Conservation (phyloP, 1,140 invertebrate species). For the Scaptomyza pallida region DNA sequence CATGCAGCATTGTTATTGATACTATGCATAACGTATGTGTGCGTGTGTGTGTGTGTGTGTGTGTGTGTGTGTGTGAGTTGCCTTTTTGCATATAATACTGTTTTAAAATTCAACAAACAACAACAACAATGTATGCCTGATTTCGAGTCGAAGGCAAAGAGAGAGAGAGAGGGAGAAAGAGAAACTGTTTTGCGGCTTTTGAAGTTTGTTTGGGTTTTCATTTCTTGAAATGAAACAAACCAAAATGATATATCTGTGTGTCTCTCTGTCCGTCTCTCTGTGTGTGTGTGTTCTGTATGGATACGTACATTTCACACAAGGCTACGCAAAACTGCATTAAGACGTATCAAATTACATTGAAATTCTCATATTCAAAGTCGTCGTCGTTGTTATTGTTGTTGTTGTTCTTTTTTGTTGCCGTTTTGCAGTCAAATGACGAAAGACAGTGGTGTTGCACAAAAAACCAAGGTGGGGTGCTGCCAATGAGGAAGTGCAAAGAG, state of each 20-base stretch:
- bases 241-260: constrained; percentile 21
- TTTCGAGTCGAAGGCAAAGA: constrained; percentile 26
- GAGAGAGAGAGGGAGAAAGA: too few species aligned
- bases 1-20: constrained; percentile 58
- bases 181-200: constrained; percentile 57
- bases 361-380: constrained; percentile 68
- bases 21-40: constrained; percentile 21
- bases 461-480: neutral
- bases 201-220: constrained; percentile 24
- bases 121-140: constrained; percentile 30
- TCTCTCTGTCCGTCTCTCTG: constrained; percentile 1
- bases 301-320: constrained; percentile 72
- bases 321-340: constrained; percentile 59
- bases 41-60: constrained; percentile 12
- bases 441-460: constrained; percentile 15
- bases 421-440: constrained; percentile 24
- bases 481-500: too few species aligned
- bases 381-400: constrained; percentile 9
- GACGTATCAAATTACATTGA: constrained; percentile 68
- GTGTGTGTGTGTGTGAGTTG: constrained; percentile 12
- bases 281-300: constrained; percentile 17
- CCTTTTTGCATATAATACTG: constrained; percentile 43
- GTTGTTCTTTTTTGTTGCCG: constrained; percentile 16
- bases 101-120: constrained; percentile 61
- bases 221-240: constrained; percentile 47